phyloP scores from a whole-genome alignment of 2,888 invertebrate genomes.

The Parasteatoda lunata region DNA sequence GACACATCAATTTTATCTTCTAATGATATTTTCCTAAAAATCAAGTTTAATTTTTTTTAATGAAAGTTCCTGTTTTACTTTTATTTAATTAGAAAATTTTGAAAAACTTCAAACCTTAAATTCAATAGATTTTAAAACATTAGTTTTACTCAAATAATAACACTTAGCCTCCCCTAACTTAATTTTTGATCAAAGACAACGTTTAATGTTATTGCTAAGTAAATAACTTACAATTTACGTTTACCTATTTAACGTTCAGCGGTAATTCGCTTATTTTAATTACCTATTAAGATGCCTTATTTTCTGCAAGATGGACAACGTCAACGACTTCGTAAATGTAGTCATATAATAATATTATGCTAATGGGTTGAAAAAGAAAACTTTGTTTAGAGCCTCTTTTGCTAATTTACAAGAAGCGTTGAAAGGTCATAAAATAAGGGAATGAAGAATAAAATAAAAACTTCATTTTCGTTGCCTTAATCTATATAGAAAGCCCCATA shows the following conservation, averaged over 20 bases:
- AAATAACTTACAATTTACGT: conserved; percentile 25
- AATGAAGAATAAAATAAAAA: no score
- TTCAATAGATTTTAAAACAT: background rate
- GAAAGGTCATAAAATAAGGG: background rate
- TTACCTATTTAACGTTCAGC: conserved; percentile 19
- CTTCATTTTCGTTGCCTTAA: no score
- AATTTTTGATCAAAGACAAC: conserved; percentile 11
- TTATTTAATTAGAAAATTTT: background rate
- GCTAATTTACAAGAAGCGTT: background rate
- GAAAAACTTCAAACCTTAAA: background rate
- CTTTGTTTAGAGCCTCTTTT: background rate
- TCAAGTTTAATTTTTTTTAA: background rate
- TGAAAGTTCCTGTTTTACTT: background rate
- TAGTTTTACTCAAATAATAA: background rate
- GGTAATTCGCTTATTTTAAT: conserved; percentile 40
- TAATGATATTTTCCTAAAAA: background rate
- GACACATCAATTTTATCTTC: no score
- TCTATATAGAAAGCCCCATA: no score
- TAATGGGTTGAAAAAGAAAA: conserved; percentile 17
- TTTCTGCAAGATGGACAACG: conserved; percentile 21
- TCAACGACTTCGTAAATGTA: background rate
- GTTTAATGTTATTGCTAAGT: background rate
- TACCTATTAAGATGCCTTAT: conserved; percentile 20
- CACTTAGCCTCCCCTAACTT: background rate
- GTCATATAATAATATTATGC: conserved; percentile 35